phyloP scores from a whole-genome alignment of 2,113 vertebrate species.

The Callithrix jacchus region DNA sequence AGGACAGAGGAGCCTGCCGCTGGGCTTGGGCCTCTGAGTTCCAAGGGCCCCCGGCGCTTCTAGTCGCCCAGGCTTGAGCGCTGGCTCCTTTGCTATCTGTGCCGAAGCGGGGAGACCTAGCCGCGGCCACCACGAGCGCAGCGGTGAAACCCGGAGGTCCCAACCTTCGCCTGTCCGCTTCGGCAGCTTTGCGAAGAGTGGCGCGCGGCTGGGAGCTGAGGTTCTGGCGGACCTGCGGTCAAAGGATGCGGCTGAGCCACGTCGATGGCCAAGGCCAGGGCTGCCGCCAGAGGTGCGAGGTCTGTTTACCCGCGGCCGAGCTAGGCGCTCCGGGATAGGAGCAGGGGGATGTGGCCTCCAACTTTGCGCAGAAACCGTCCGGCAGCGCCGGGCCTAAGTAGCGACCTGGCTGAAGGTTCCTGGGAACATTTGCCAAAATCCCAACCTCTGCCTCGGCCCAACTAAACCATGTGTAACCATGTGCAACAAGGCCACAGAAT shows the following conservation, averaged over 20 bases:
- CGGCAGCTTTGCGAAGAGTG: neutral
- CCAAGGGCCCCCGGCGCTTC: neutral
- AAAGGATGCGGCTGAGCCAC: neutral
- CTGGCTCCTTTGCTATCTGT: neutral
- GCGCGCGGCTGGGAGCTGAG: no score
- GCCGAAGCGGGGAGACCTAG: neutral
- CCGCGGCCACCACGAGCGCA: accelerated
- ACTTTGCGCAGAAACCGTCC: neutral
- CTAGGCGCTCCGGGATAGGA: neutral
- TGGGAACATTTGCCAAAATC: neutral
- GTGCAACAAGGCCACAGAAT: neutral
- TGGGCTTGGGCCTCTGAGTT: neutral
- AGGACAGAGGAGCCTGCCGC: neutral
- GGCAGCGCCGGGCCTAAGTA: neutral
- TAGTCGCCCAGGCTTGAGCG: neutral
- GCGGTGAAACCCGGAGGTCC: neutral
- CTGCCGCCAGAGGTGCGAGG: neutral
- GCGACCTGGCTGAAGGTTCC: neutral
- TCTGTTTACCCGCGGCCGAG: accelerated
- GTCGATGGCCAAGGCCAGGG: accelerated
- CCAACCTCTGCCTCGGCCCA: neutral
- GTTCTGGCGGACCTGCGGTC: accelerated
- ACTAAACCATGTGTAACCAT: neutral
- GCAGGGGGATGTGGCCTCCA: neutral
- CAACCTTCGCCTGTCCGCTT: accelerated